Percentiles rank a stretch among this genome's conserved stretches.
Conservation (phyloP, 1,140 invertebrate genomes). For the Penaeus indicus region DNA sequence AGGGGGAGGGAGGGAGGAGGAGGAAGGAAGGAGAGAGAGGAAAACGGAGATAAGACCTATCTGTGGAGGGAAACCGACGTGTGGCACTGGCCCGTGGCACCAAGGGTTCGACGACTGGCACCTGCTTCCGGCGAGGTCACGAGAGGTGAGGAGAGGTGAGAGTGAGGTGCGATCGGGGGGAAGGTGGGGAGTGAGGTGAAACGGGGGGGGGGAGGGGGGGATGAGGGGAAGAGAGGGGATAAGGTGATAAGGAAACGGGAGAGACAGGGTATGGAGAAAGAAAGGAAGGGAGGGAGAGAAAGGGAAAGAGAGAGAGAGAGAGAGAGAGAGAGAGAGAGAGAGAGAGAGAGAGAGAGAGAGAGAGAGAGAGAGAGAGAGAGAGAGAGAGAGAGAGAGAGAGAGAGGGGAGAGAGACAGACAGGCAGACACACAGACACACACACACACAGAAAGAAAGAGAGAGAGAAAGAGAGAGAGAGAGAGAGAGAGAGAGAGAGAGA, state of each 20-base stretch:
- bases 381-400: background rate
- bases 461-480: background rate
- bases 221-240: background rate
- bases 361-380: background rate
- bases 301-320: background rate
- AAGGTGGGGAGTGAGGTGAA: background rate
- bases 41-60: too few relatives aligned
- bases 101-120: too few relatives aligned
- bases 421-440: too few relatives aligned
- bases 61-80: too few relatives aligned
- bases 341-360: background rate
- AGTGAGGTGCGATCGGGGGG: too few relatives aligned
- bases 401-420: background rate
- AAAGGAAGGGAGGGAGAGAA: background rate
- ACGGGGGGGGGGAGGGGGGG: background rate
- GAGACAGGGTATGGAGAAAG: background rate
- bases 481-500: conserved; percentile 13
- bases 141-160: too few relatives aligned
- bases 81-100: too few relatives aligned
- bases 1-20: too few relatives aligned
- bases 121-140: too few relatives aligned
- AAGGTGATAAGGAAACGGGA: background rate
- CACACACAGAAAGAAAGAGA: background rate
- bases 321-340: background rate
- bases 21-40: too few relatives aligned